phyloP scores from a whole-genome alignment of 2,113 vertebrate genomes.

The human (Homo sapiens) region GRCh38 chr17:71476001-71476500 shows the following conservation, averaged over 20 bases:
- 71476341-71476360: background rate
- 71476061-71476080: slow-evolving; percentile 28
- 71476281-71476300: background rate
- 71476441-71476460: background rate
- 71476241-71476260: background rate
- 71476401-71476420: background rate
- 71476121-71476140: slow-evolving; percentile 58
- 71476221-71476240: background rate
- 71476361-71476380: background rate
- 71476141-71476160: slow-evolving; percentile 64
- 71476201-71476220: slow-evolving; percentile 21
- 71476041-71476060: background rate
- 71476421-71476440: background rate
- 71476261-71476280: background rate
- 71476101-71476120: background rate
- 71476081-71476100: background rate
- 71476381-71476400: background rate
- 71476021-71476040: slow-evolving; percentile 53
- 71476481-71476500: background rate
- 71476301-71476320: background rate
- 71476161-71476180: background rate
- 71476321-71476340: background rate
- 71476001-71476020: background rate
- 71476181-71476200: background rate
- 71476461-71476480: background rate